Evolutionary conservation across 2,797 vertebrate genomes (phyloP).

Genomic region (Tiaroga cobitis): DNA sequence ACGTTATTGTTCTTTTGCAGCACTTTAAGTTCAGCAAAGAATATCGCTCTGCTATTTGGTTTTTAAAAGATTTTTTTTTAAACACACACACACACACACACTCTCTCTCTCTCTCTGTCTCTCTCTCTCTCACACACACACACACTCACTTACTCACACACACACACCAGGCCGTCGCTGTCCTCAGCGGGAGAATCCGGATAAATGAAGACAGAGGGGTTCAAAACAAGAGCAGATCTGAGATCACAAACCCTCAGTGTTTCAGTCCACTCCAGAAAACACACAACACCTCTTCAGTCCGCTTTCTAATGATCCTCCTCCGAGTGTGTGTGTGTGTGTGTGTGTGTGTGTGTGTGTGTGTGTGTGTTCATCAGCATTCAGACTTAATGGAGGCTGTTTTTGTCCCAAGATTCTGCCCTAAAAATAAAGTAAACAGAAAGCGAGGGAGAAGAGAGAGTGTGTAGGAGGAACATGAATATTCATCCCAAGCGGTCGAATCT

Average conservation of each 20-base stretch:
- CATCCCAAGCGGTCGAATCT: constrained; percentile 39
- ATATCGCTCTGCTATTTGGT: too few relatives aligned
- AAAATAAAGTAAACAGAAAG: constrained; percentile 14
- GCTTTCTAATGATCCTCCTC: constrained; percentile 37
- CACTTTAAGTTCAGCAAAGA: background rate
- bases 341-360: background rate
- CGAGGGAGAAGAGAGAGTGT: background rate
- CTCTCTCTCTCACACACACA: too few relatives aligned
- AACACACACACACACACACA: too few relatives aligned
- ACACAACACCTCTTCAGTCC: constrained; percentile 5
- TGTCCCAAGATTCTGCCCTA: background rate
- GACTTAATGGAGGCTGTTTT: constrained; percentile 17
- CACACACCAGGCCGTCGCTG: background rate
- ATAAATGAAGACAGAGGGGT: background rate
- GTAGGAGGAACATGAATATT: constrained; percentile 41
- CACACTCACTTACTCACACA: too few relatives aligned
- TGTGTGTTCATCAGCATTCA: background rate
- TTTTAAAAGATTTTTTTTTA: too few relatives aligned
- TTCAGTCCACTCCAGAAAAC: constrained; percentile 16
- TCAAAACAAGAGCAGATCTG: background rate
- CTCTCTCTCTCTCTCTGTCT: too few relatives aligned
- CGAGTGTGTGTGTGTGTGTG: background rate
- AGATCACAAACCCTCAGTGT: constrained; percentile 8
- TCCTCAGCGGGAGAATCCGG: background rate
- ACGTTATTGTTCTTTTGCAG: background rate